A percentile compares a stretch with the other conserved stretches of the same genome.
phyloP scores from a whole-genome alignment of 1,140 invertebrate species.

The Conus ventricosus region DNA sequence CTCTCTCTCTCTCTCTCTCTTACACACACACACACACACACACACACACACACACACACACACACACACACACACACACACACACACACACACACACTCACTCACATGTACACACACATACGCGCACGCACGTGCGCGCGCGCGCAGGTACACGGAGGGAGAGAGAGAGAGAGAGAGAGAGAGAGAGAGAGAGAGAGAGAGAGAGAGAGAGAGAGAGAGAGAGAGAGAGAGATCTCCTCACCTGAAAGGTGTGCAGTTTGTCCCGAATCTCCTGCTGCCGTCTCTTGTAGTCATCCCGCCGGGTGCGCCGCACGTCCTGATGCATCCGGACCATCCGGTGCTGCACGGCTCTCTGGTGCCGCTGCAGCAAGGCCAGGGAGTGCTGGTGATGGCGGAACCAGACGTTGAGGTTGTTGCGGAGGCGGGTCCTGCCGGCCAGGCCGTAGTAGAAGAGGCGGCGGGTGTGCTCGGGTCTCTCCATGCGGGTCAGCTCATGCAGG shows the following conservation, averaged over 20 bases:
- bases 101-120: too few relatives aligned
- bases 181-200: too few relatives aligned
- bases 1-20: too few relatives aligned
- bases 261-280: background rate
- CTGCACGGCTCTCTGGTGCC: slow-evolving; percentile 22
- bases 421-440: background rate
- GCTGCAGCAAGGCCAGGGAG: background rate
- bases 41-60: too few relatives aligned
- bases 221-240: too few relatives aligned
- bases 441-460: background rate
- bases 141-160: too few relatives aligned
- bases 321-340: background rate
- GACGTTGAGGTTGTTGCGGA: background rate
- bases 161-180: too few relatives aligned
- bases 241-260: background rate
- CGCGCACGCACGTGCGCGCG: too few relatives aligned
- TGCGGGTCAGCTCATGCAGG: background rate
- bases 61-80: too few relatives aligned
- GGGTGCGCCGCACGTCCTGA: background rate
- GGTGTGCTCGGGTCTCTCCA: slow-evolving; percentile 14
- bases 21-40: too few relatives aligned
- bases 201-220: too few relatives aligned
- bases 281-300: background rate
- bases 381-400: slow-evolving; percentile 21
- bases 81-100: too few relatives aligned